Evolutionary conservation across 2,888 invertebrate species (phyloP), one percentile per base, ranked within the genome.

Genomic region (Cataglyphis livida): DNA sequence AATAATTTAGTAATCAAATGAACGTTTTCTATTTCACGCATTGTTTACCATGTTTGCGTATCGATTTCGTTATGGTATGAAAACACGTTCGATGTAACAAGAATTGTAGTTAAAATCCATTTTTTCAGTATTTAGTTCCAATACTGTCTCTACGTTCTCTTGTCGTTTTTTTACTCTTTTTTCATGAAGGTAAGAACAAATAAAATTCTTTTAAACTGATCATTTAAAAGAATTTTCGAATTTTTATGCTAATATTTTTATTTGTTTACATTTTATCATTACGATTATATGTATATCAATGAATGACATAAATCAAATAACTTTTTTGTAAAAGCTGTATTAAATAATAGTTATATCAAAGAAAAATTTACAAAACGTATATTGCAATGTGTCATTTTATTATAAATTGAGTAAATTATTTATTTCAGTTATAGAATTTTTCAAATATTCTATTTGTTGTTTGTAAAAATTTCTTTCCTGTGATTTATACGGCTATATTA

Each of bases 1-100:
- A 32, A 44, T 71, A 57, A 73, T 71, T 59, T 79, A 65, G 48
- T 54, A 73, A 44, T 44, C 59, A 73, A 79, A 79, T 25, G 35
- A 79, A 79, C n/a, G 75, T 79, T 73, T 79, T 25, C 59, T 79
- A 74, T 79, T 79, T 79, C 74, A 73, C 12, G 38, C 35, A 44
- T 79, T 79, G 74, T 73, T 79, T 79, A 73, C 44, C 12, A 44
- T 59, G 38, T 9, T 18, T 57, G 21, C 18, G 25, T 78, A 78
- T 71, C 10, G 44, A 59, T 78, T 59, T 44, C 35, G 74, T 59
- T 59, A 25, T 32, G 21, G 32, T 5, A 28, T 41, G n/a, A 51
- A 68, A 76, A 21, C 57, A 10, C 18, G 38, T 21, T 65, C 2
- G n/a, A n/a, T 48, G 38, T 38, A 38, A 66, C 25, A 64, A 6